Evolutionary conservation across 2,888 invertebrate species (phyloP).

Genomic region (Nephrotoma appendiculata): DNA sequence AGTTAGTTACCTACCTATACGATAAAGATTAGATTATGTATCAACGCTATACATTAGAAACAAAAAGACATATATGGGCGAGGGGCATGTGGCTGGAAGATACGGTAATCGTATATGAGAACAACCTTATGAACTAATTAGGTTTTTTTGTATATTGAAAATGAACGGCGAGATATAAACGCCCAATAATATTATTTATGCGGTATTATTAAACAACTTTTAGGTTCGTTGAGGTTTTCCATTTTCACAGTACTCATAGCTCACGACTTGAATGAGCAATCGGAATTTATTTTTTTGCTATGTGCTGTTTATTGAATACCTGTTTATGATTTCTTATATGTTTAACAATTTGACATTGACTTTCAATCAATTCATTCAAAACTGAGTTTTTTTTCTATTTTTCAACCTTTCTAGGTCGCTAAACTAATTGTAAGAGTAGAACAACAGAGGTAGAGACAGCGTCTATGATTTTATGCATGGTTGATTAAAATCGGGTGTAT

Average conservation of each 20-base stretch:
- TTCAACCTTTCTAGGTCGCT: neutral
- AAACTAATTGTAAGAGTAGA: no score
- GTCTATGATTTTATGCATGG: neutral
- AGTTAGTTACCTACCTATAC: no score
- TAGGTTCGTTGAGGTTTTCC: no score
- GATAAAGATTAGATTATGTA: neutral
- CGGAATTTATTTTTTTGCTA: no score
- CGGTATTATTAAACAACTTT: no score
- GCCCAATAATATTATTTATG: no score
- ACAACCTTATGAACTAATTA: neutral
- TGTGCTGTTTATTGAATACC: no score
- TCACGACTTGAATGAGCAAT: no score
- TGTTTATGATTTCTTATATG: no score
- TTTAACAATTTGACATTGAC: neutral
- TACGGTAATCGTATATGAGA: neutral
- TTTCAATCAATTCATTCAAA: neutral
- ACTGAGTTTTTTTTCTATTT: neutral
- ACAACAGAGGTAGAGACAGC: neutral
- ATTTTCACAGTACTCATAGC: no score
- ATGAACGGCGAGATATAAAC: no score
- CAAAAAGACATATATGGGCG: neutral
- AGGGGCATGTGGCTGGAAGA: neutral
- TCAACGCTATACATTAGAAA: neutral
- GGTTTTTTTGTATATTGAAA: neutral
- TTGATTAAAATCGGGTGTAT: neutral